Evolutionary conservation across 2,797 vertebrate species (phyloP), one percentile per base, ranked within the genome.

Genomic region (Anguilla anguilla): DNA sequence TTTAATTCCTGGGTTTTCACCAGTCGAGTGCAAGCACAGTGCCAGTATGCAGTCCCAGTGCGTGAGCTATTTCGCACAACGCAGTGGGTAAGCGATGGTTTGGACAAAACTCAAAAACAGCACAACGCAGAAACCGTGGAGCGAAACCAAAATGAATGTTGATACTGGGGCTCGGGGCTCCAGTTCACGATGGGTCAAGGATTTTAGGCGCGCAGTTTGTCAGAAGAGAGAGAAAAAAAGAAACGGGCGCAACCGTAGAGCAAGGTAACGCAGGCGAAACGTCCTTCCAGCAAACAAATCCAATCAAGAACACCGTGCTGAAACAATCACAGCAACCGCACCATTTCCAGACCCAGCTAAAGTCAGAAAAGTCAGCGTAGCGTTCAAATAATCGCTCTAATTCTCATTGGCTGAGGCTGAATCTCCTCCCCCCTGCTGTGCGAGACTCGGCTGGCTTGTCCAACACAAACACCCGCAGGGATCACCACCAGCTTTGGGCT

Each of bases 391-490:
- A 57, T 84, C 3, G 17, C 83, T 77, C 4, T 51, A 84, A 55
- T 53, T 57, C 31, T 59, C 55, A n/a, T 17, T n/a, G 77, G 81
- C 19, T 67, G 57, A 83, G 31, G 15, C 43, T 53, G 46, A 49
- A 83, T 28, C 15, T 13, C 13, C 0, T 64, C 64, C 17, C 59
- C 39, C 28, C 53, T 59, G 81, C 39, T 49, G 35, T 7, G 77
- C 11, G 46, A 19, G 11, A 10, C 2, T 51, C 67, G 35, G 59
- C 67, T 67, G 57, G 59, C 35, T 67, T n/a, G n/a, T 39, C 59
- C 86, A 83, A 35, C 28, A 53, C 61, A 87, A 83, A 59, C 39
- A 49, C n/a, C 82, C 79, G 51, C 43, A 61, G 86, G 57, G 57
- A 59, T n/a, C 79, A 83, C 82, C 64, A 53, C 46, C 25, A 51